Percentiles rank a stretch among this genome's conserved stretches.
These are phyloP conservation scores for Eledone cirrhosa DNA, from an alignment of 2,888 invertebrate genomes.

Conservation along the genomic window DNA sequence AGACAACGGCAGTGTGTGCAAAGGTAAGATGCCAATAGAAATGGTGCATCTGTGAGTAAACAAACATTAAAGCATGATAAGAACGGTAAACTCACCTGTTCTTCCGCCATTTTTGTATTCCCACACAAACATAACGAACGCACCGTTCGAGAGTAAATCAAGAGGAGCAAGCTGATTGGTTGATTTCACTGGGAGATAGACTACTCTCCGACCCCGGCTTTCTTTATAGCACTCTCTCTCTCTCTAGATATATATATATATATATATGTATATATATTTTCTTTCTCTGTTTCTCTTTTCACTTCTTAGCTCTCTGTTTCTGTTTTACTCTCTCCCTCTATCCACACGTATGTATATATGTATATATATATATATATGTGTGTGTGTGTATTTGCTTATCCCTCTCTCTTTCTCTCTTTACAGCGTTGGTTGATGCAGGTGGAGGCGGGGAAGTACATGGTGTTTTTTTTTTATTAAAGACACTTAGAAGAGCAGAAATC, in stretches of 20 bases:
- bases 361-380: background rate
- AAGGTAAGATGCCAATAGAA: background rate
- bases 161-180: slow-evolving; percentile 5
- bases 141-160: slow-evolving; percentile 12
- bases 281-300: background rate
- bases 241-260: background rate
- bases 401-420: too few relatives aligned
- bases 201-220: slow-evolving; percentile 2
- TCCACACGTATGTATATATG: background rate
- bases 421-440: too few relatives aligned
- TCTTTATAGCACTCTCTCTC: background rate
- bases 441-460: too few relatives aligned
- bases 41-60: background rate
- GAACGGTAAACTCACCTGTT: slow-evolving; percentile 51
- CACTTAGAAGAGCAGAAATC: too few relatives aligned
- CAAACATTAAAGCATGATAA: slow-evolving; percentile 30
- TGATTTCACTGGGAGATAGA: background rate
- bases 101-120: slow-evolving; percentile 64
- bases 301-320: background rate
- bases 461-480: too few relatives aligned
- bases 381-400: background rate
- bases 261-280: too few relatives aligned
- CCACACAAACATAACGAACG: slow-evolving; percentile 35
- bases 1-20: too few relatives aligned
- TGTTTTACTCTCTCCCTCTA: background rate